These are phyloP conservation scores for Akabosia matsudoensis DNA, from an alignment of 1,140 invertebrate species.

Conservation along the genomic window DNA sequence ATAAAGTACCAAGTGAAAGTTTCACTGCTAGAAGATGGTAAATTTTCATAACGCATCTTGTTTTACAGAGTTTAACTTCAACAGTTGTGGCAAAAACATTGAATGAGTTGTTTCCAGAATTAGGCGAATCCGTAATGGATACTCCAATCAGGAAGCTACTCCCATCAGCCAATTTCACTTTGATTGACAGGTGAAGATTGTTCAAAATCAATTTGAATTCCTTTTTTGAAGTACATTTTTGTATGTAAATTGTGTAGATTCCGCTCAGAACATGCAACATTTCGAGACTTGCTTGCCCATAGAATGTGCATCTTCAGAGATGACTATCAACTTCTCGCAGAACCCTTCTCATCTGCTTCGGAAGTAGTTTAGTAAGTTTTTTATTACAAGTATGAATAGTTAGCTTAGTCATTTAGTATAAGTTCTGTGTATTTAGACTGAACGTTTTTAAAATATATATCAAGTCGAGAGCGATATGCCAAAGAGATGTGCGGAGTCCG, in stretches of 20 bases:
- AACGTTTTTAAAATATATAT: conserved; percentile 7
- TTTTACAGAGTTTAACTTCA: conserved; percentile 7
- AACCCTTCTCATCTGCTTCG: neutral
- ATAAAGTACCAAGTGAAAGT: no score
- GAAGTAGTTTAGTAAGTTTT: neutral
- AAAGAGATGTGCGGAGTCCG: conserved; percentile 11
- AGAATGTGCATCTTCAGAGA: neutral
- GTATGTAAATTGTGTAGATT: neutral
- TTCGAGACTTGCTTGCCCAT: conserved; percentile 36
- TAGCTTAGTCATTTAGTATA: neutral
- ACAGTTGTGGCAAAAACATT: neutral
- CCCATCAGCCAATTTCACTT: conserved; percentile 1
- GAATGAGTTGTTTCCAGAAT: conserved; percentile 4
- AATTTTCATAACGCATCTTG: neutral
- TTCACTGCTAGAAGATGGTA: neutral
- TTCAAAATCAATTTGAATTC: no score
- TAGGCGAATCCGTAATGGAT: conserved; percentile 6
- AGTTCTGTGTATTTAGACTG: no score
- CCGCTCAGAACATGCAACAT: conserved; percentile 27
- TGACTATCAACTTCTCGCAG: neutral
- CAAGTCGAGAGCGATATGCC: conserved; percentile 27
- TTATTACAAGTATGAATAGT: neutral
- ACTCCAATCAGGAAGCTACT: conserved; percentile 10
- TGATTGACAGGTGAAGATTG: conserved; percentile 2
- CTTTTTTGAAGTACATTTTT: no score